These are phyloP conservation scores for Morus bassanus DNA, from an alignment of 2,797 vertebrate genomes.

Conservation along the genomic window DNA sequence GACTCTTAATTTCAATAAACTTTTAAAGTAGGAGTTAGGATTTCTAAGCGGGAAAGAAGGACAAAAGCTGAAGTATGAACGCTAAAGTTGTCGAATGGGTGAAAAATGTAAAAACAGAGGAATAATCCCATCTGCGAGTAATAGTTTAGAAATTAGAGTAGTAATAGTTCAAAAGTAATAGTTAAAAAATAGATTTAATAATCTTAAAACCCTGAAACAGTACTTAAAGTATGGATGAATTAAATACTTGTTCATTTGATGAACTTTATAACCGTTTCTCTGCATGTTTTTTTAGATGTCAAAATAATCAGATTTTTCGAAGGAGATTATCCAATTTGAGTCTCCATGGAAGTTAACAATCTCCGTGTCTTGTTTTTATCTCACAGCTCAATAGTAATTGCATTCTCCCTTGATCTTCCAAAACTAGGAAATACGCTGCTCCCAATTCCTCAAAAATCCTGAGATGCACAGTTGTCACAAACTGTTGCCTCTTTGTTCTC, in stretches of 20 bases:
- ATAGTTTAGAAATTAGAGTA: background rate
- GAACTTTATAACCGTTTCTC: background rate
- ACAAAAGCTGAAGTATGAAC: background rate
- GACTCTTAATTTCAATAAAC: background rate
- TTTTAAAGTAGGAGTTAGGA: background rate
- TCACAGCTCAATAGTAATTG: background rate
- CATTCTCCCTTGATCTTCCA: background rate
- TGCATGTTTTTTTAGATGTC: background rate
- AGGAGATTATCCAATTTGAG: background rate
- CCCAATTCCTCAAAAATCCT: background rate
- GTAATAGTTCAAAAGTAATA: background rate
- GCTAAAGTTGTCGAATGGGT: background rate
- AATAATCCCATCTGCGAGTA: background rate
- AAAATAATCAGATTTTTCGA: constrained; percentile 3
- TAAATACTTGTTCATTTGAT: background rate
- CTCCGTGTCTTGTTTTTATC: background rate
- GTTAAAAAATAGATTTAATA: background rate
- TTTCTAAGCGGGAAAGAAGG: background rate
- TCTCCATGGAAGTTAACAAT: background rate
- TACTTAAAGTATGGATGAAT: background rate
- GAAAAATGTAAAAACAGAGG: background rate
- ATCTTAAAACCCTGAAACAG: background rate
- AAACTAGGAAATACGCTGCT: background rate
- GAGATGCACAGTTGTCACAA: background rate
- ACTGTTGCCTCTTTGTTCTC: background rate